Evolutionary conservation across 2,113 vertebrate species (phyloP).

Genomic region (Herpetotheres cachinnans): DNA sequence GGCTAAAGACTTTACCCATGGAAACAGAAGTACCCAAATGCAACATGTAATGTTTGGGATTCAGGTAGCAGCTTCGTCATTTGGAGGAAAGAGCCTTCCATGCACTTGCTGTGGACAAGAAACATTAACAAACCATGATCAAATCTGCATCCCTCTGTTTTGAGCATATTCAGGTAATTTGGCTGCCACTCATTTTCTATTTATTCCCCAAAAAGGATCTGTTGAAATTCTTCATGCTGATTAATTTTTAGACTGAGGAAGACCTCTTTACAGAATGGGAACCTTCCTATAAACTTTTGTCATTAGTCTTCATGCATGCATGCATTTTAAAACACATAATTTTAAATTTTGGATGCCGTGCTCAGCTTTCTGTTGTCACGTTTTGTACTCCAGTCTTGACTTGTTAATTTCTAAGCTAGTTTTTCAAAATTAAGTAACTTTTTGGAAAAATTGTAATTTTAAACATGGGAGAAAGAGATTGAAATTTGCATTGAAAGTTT

Average conservation of each 20-base stretch:
- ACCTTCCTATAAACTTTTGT: background rate
- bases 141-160: background rate
- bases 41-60: fast-evolving
- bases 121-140: background rate
- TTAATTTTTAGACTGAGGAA: background rate
- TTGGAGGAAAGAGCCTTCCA: background rate
- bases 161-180: background rate
- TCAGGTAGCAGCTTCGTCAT: background rate
- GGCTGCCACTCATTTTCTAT: background rate
- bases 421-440: background rate
- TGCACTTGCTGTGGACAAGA: background rate
- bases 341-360: background rate
- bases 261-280: background rate
- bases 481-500: background rate
- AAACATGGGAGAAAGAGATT: background rate
- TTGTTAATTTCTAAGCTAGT: background rate
- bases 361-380: background rate
- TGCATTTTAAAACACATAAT: background rate
- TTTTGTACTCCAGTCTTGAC: background rate
- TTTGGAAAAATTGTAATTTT: background rate
- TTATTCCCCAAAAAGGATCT: background rate
- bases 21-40: background rate
- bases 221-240: background rate
- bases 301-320: background rate
- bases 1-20: background rate